Evolutionary conservation across 2,888 invertebrate genomes (phyloP).

Genomic region (Craniophora ligustri): DNA sequence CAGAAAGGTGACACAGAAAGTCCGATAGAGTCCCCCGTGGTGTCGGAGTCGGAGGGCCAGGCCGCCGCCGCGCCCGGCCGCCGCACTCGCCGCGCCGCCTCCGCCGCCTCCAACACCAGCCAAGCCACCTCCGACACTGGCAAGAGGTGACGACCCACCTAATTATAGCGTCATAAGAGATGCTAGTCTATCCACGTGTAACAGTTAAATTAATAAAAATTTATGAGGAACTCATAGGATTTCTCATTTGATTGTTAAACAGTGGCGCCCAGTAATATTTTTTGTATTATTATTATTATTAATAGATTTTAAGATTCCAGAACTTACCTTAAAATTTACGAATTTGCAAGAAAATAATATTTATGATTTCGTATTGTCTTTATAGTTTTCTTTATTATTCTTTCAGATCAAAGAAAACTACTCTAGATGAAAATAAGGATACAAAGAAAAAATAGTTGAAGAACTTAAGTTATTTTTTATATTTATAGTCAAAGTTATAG

Average conservation of each 20-base stretch:
- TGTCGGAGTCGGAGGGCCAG: constrained; percentile 45
- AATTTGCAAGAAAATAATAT: neutral
- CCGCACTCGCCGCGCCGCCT: constrained; percentile 62
- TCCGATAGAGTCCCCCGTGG: constrained; percentile 60
- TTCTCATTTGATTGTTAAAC: no score
- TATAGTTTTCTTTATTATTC: no score
- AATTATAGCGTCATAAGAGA: no score
- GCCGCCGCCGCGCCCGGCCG: constrained; percentile 51
- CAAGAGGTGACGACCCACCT: constrained; percentile 56
- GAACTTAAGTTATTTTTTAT: constrained; percentile 59
- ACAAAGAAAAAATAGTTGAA: constrained; percentile 57
- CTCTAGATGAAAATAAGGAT: constrained; percentile 67
- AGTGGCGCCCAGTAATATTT: no score
- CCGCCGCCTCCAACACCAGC: constrained; percentile 63
- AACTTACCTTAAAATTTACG: no score
- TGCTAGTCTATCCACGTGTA: no score
- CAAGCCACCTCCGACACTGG: constrained; percentile 56
- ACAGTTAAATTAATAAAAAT: no score
- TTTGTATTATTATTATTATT: no score
- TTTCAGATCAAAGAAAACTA: constrained; percentile 73
- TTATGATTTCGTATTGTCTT: neutral
- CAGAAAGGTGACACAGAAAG: constrained; percentile 67
- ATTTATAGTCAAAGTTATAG: constrained; percentile 51
- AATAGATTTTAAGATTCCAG: no score
- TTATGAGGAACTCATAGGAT: no score